Evolutionary conservation across 2,113 vertebrate genomes (phyloP).

Genomic region (Parus major): DNA sequence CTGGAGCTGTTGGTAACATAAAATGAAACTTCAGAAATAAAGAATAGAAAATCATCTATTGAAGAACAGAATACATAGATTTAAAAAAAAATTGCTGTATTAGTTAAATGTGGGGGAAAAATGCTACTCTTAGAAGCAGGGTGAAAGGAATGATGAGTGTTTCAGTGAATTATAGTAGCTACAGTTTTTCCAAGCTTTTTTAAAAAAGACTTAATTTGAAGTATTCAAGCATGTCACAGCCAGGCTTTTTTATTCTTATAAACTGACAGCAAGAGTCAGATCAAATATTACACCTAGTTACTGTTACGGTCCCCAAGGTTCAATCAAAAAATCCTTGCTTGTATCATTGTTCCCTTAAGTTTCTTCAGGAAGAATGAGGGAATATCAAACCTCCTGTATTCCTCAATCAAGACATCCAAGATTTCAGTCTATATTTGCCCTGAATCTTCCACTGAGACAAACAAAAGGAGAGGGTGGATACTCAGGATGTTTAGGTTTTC

Average conservation of each 20-base stretch:
- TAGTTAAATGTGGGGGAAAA: neutral
- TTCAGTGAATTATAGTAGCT: neutral
- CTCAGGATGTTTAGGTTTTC: neutral
- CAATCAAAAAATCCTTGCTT: neutral
- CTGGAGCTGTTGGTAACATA: neutral
- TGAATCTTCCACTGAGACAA: neutral
- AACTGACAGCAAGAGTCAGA: neutral
- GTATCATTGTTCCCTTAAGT: neutral
- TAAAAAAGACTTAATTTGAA: neutral
- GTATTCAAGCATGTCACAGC: neutral
- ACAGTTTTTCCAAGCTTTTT: neutral
- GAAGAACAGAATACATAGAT: neutral
- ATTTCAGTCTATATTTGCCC: neutral
- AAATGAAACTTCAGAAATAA: neutral
- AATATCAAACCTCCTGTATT: neutral
- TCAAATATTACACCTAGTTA: neutral
- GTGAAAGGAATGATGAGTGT: neutral
- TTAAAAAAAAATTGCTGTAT: neutral
- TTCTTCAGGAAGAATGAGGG: neutral
- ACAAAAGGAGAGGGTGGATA: neutral
- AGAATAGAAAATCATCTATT: neutral
- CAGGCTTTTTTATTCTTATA: neutral
- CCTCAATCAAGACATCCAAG: neutral
- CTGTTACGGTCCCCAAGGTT: neutral
- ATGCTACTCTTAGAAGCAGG: neutral